phyloP scores from a whole-genome alignment of 1,140 invertebrate species.

The Diabrotica virgifera region DNA sequence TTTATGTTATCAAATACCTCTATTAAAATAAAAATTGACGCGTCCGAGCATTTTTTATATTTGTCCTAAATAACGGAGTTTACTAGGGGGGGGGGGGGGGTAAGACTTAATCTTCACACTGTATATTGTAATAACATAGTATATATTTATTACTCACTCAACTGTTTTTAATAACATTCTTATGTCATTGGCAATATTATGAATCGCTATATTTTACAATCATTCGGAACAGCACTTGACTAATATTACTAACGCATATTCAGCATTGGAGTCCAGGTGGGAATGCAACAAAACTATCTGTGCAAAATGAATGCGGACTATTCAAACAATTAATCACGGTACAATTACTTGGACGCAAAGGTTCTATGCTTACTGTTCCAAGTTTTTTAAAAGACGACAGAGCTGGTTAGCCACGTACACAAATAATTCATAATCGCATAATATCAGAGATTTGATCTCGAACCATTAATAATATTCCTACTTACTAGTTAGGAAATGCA shows the following conservation, averaged over 20 bases:
- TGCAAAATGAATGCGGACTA: not conserved
- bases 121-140: too few species aligned
- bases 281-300: not conserved
- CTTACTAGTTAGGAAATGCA: constrained; percentile 10
- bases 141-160: too few species aligned
- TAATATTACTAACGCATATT: not conserved
- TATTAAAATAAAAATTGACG: too few species aligned
- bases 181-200: too few species aligned
- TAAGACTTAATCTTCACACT: too few species aligned
- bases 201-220: not conserved
- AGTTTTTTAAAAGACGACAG: constrained; percentile 18
- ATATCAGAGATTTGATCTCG: constrained; percentile 29
- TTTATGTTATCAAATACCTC: too few species aligned
- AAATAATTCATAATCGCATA: constrained; percentile 28
- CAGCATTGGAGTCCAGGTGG: not conserved
- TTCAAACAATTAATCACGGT: constrained; percentile 21
- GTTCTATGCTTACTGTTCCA: constrained; percentile 22
- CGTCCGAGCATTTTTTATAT: too few species aligned
- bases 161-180: too few species aligned
- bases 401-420: constrained; percentile 22
- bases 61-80: too few species aligned
- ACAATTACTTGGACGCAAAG: constrained; percentile 22
- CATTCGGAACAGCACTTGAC: not conserved
- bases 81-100: too few species aligned
- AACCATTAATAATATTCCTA: constrained; percentile 27